Conservation (phyloP, 2,888 invertebrate species). For the Mythimna albipuncta region DNA sequence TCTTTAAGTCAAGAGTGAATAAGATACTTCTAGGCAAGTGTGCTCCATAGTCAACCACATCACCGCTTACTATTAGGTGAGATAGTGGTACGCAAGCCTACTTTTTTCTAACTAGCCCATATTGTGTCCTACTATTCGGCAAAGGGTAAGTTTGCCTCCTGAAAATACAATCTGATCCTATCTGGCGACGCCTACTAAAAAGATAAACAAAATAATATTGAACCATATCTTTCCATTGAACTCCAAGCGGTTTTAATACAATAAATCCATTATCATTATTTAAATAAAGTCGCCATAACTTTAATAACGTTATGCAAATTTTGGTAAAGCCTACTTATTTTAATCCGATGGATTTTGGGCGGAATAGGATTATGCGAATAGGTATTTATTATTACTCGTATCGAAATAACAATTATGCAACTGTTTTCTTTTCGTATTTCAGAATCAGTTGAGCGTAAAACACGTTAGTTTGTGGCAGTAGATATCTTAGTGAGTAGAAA, state of each 20-base stretch:
- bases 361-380: conserved; percentile 32
- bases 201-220: not conserved
- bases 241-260: conserved; percentile 4
- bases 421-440: conserved; percentile 18
- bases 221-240: not conserved
- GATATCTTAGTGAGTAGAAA: not conserved
- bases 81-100: not conserved
- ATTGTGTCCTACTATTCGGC: too few species aligned
- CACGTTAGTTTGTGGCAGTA: not conserved
- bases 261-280: conserved; percentile 28
- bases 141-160: too few species aligned
- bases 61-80: not conserved
- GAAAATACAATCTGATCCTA: too few species aligned
- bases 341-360: conserved; percentile 25
- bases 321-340: conserved; percentile 15
- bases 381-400: conserved; percentile 1
- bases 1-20: too few species aligned
- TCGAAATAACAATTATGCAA: conserved; percentile 13
- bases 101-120: too few species aligned
- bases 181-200: not conserved
- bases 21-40: too few species aligned
- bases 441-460: not conserved
- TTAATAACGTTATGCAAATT: conserved; percentile 35
- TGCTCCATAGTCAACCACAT: too few species aligned
- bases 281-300: conserved; percentile 26